Conservation (phyloP, 2,113 vertebrate genomes). For the Meles meles region DNA sequence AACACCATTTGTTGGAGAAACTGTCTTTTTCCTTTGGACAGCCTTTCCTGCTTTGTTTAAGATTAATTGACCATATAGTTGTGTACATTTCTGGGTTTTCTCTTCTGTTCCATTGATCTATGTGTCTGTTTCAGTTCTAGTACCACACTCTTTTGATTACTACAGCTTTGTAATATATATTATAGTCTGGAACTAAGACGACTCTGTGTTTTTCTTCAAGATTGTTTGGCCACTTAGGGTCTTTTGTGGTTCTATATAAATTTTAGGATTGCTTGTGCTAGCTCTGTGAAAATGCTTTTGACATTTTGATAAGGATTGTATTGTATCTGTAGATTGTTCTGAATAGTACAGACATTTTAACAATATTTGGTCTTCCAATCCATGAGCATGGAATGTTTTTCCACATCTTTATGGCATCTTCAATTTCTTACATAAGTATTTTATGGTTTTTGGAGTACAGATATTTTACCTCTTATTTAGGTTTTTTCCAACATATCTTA, state of each 20-base stretch:
- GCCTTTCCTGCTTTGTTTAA: not conserved
- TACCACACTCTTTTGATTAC: not conserved
- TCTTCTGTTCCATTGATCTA: not conserved
- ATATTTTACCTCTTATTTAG: not conserved
- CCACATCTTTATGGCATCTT: not conserved
- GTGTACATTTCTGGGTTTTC: not conserved
- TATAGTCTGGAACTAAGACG: not conserved
- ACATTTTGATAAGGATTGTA: not conserved
- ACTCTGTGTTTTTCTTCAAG: not conserved
- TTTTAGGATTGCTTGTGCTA: not conserved
- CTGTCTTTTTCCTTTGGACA: not conserved
- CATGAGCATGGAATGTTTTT: not conserved
- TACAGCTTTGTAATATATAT: not conserved
- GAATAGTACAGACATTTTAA: not conserved
- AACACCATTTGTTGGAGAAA: not conserved
- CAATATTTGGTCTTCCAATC: not conserved
- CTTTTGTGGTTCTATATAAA: not conserved
- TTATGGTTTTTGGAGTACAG: not conserved
- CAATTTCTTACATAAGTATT: not conserved
- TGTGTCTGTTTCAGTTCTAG: not conserved
- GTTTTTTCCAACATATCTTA: not conserved
- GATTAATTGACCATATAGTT: not conserved
- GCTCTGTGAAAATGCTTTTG: not conserved
- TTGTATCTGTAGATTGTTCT: not conserved
- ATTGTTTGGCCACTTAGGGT: not conserved